Percentiles rank a stretch among this genome's conserved stretches.
Conservation (phyloP, 2,113 vertebrate species). For the Cyanoramphus novaezelandiae region DNA sequence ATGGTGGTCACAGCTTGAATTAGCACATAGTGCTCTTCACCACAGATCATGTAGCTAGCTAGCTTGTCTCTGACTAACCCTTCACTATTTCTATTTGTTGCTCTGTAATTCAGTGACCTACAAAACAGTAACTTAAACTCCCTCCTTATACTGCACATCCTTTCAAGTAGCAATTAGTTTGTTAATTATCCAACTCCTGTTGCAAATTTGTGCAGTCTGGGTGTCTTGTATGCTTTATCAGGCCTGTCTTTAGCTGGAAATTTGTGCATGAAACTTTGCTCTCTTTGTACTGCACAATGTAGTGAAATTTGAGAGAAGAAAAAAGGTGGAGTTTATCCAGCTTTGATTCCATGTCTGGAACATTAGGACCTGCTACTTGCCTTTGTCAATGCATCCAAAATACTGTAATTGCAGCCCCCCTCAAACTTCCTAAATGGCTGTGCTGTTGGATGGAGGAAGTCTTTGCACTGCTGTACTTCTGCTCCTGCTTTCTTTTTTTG, state of each 20-base stretch:
- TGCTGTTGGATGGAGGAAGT: not conserved
- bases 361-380: not conserved
- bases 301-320: not conserved
- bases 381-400: not conserved
- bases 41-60: not conserved
- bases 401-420: not conserved
- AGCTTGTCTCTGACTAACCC: not conserved
- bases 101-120: not conserved
- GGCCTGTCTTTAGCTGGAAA: not conserved
- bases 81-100: not conserved
- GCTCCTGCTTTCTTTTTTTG: not conserved
- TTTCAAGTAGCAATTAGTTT: not conserved
- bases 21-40: not conserved
- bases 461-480: not conserved
- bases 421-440: not conserved
- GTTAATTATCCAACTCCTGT: not conserved
- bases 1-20: not conserved
- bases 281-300: not conserved
- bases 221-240: not conserved
- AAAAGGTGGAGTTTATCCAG: not conserved
- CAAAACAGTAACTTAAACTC: not conserved
- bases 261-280: accelerated
- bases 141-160: not conserved
- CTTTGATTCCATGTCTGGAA: not conserved
- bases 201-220: not conserved